These are phyloP conservation scores for Pherbina coryleti DNA, from an alignment of 2,888 invertebrate species.

Conservation along the genomic window DNA sequence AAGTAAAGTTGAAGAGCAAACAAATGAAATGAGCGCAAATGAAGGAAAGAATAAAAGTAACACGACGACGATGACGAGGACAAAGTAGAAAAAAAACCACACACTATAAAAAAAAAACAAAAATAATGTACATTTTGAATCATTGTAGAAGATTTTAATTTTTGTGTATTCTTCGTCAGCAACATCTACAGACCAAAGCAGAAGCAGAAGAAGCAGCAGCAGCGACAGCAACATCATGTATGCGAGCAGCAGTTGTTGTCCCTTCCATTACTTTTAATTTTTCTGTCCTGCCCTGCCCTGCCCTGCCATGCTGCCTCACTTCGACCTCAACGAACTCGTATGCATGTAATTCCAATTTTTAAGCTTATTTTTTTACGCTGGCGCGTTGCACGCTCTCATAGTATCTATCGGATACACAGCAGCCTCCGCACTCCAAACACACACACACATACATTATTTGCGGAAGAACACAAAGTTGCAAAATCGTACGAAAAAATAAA, in stretches of 20 bases:
- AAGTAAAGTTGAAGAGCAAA: slow-evolving; percentile 23
- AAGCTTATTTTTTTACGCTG: background rate
- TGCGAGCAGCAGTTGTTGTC: background rate
- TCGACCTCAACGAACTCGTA: background rate
- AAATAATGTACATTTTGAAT: slow-evolving; percentile 14
- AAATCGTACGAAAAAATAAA: slow-evolving; percentile 6
- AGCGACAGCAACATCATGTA: background rate
- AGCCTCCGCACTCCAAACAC: background rate
- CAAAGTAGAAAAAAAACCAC: background rate
- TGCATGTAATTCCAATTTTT: slow-evolving; percentile 17
- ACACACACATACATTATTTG: no score
- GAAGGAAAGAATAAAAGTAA: background rate
- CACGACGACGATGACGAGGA: background rate
- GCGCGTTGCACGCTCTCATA: background rate
- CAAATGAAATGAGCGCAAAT: slow-evolving; percentile 24
- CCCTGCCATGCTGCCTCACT: background rate
- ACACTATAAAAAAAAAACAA: background rate
- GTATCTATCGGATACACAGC: slow-evolving; percentile 5
- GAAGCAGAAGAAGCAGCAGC: background rate
- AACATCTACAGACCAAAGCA: background rate
- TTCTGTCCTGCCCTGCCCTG: background rate
- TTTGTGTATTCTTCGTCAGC: slow-evolving; percentile 26
- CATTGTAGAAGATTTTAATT: slow-evolving; percentile 23
- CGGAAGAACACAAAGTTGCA: slow-evolving; percentile 1
- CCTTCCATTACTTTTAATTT: background rate